A percentile compares a stretch with the other conserved stretches of the same genome.
Conservation (phyloP, 2,888 invertebrate species). For the Polyommatus icarus region DNA sequence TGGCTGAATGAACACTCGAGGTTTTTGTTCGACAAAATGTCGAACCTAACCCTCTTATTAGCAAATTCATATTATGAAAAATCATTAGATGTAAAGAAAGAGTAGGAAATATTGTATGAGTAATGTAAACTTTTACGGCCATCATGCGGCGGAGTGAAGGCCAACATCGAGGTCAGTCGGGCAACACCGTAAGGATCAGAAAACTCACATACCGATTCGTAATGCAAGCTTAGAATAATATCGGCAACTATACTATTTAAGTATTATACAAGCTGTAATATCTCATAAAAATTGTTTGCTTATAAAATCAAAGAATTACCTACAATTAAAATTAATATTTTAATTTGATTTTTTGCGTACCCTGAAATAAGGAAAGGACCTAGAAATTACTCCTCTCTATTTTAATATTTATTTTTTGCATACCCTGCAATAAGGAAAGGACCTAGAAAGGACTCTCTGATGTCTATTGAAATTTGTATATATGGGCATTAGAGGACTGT, state of each 20-base stretch:
- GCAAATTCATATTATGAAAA: background rate
- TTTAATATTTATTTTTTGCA: no score
- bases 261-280: background rate
- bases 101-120: no score
- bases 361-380: background rate
- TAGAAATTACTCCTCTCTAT: no score
- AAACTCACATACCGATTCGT: background rate
- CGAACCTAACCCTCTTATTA: background rate
- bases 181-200: background rate
- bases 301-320: no score
- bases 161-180: background rate
- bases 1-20: constrained; percentile 46
- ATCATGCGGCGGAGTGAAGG: background rate
- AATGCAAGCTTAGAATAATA: background rate
- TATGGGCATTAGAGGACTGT: background rate
- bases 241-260: background rate
- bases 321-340: no score
- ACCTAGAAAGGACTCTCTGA: background rate
- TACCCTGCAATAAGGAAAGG: background rate
- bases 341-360: no score
- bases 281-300: background rate
- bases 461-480: background rate
- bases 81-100: background rate
- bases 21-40: background rate
- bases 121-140: no score